Conservation (phyloP, 2,113 vertebrate species). For the Mesitornis unicolor region DNA sequence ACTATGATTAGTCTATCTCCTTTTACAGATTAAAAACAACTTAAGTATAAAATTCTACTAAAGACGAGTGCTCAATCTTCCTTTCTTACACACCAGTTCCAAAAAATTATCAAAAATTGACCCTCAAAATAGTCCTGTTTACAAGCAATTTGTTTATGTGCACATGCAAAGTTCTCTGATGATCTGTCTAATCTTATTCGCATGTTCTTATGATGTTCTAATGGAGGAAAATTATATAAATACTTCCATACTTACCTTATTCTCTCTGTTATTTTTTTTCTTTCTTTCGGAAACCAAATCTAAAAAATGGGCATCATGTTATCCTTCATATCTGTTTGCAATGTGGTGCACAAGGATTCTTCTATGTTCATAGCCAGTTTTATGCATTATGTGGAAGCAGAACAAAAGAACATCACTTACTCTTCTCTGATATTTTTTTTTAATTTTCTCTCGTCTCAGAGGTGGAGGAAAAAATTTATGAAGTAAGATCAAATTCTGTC, state of each 20-base stretch:
- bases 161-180: neutral
- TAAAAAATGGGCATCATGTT: neutral
- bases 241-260: neutral
- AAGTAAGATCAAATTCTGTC: neutral
- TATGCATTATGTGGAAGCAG: neutral
- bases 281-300: neutral
- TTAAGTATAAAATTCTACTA: neutral
- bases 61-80: neutral
- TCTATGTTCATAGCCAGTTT: neutral
- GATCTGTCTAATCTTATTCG: neutral
- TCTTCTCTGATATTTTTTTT: neutral
- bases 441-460: neutral
- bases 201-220: neutral
- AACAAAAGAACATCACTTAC: neutral
- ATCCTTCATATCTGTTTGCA: neutral
- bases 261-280: rapidly evolving
- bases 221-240: neutral
- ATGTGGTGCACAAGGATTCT: neutral
- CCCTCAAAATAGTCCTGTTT: neutral
- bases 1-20: neutral
- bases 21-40: neutral
- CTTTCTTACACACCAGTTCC: neutral
- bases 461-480: neutral
- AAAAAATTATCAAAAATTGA: neutral
- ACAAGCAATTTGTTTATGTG: neutral